Percentiles rank a stretch among this genome's conserved stretches.
These are phyloP conservation scores for Diacarnus erythraeanus DNA, from an alignment of 37 sponge, comb jelly and placozoan genomes.

Conservation along the genomic window DNA sequence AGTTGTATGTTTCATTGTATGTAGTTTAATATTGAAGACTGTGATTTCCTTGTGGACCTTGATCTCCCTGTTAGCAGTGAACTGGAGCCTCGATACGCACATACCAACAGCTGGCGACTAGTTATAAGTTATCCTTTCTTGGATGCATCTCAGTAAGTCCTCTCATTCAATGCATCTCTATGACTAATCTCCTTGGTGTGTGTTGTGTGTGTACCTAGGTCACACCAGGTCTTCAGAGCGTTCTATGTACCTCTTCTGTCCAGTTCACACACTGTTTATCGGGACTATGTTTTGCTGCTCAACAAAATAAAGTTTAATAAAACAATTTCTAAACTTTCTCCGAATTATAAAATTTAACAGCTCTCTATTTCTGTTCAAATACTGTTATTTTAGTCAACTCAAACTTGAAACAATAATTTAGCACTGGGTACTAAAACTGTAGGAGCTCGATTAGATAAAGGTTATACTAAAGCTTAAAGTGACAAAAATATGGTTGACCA, in stretches of 20 bases:
- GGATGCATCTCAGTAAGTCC: conserved; percentile 62
- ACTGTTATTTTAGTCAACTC: too few species aligned
- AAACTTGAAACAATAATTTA: too few species aligned
- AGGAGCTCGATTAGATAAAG: too few species aligned
- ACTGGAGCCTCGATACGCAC: conserved; percentile 74
- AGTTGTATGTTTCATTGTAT: conserved; percentile 7
- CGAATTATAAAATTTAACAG: neutral
- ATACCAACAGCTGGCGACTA: conserved; percentile 69
- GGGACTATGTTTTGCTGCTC: conserved; percentile 48
- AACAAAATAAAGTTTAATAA: conserved; percentile 26
- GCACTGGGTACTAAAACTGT: too few species aligned
- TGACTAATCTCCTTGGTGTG: neutral
- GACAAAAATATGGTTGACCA: too few species aligned
- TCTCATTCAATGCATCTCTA: neutral
- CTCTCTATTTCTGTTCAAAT: too few species aligned
- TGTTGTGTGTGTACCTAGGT: conserved; percentile 50
- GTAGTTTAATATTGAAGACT: conserved; percentile 72
- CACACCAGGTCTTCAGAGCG: conserved; percentile 72
- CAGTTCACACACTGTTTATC: conserved; percentile 8
- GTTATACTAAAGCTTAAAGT: too few species aligned
- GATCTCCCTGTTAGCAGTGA: conserved; percentile 47
- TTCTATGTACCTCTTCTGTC: conserved; percentile 82
- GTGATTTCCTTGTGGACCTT: conserved; percentile 90
- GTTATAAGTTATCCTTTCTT: conserved; percentile 74
- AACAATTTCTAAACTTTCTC: neutral